Conservation (phyloP, 2,113 vertebrate genomes). For the Zosterops japonicus region DNA sequence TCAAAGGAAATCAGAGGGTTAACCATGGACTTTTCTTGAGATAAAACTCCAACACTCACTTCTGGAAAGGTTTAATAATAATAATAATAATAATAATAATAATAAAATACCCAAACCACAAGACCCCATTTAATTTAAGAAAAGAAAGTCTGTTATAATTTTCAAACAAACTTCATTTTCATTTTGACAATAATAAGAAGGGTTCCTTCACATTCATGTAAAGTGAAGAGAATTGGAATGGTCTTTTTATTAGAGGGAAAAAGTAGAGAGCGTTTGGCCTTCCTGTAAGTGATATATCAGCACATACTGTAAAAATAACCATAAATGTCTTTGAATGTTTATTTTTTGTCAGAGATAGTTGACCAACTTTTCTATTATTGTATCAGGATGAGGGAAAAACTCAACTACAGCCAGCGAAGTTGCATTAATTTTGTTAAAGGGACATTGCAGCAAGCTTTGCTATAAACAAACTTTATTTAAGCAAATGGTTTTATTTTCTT, state of each 20-base stretch:
- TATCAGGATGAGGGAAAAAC: neutral
- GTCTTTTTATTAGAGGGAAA: neutral
- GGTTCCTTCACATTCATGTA: neutral
- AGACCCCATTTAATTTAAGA: neutral
- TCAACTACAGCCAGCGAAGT: neutral
- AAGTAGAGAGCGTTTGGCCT: neutral
- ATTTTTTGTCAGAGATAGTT: neutral
- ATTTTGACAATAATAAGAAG: neutral
- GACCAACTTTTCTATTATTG: neutral
- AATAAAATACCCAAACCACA: too few species aligned
- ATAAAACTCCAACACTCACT: neutral
- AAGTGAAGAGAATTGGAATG: neutral
- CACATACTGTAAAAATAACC: neutral
- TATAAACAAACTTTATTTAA: neutral
- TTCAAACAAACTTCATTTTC: neutral
- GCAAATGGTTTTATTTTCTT: neutral
- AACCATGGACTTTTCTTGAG: neutral
- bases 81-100: too few species aligned
- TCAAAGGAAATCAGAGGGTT: neutral
- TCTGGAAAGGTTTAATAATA: neutral
- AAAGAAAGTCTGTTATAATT: neutral
- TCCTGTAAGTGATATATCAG: neutral
- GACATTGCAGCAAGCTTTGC: accelerated
- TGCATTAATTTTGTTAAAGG: neutral
- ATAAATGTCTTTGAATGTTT: neutral